Evolutionary conservation across 2,113 vertebrate species (phyloP), one percentile per base, ranked within the genome.

Genomic region (Microcebus ravelobensis): DNA sequence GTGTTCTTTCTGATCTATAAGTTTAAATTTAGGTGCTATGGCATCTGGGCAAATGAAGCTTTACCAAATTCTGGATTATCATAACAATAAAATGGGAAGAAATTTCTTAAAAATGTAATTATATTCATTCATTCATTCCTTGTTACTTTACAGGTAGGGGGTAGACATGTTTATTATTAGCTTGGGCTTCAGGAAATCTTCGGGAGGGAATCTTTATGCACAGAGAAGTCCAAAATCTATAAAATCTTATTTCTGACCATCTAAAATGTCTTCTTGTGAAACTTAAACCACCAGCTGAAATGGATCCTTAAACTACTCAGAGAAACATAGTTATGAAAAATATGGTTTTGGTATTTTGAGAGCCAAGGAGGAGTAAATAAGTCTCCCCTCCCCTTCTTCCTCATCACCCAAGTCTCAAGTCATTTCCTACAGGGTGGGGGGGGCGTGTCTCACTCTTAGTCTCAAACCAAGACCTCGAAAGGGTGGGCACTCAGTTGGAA

Each of bases 331-430:
- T 45, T 50, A 31, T 15, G 2, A 48, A 81, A 71, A 74, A 48
- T 10, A 21, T 3, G 23, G 25, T 86, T 65, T 18, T 25, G 21
- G 12, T 65, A 25, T 61, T 61, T 31, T 27, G 29, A 79, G n/a
- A 52, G 4, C 29, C 8, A 27, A 79, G 17, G 27, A 42, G 17
- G 23, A 42, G 10, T 18, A 12, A 79, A 5, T 21, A 15, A 79
- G 8, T 1, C 5, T 27, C 13, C 4, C 3, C 5, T 42, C 34
- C 9, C 45, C 3, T 59, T 23, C 1, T 52, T 57, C 45, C 17
- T 34, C 4, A 3, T 34, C 27, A 9, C n/a, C 17, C 20, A 23
- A 45, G 6, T 12, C 23, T 13, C 31, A 42, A 21, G 57, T 67
- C 15, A 3, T 3, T 27, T 90, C 17, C 14, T 55, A 18, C 57